Evolutionary conservation across 2,888 invertebrate species (phyloP).

Genomic region (Trisateles emortualis): DNA sequence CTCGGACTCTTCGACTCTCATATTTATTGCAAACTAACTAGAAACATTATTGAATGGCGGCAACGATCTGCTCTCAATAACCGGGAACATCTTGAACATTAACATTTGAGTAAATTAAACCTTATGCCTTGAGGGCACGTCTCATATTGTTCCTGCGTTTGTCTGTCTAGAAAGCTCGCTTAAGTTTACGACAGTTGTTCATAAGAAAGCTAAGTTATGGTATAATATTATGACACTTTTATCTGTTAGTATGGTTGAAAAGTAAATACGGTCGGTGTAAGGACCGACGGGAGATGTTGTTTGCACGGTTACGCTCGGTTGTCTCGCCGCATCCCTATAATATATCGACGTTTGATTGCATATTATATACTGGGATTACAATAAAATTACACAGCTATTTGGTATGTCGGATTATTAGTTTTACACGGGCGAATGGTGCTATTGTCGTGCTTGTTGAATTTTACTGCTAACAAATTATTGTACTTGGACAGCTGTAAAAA

Average conservation of each 20-base stretch:
- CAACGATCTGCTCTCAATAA: conserved; percentile 70
- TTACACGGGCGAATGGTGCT: conserved; percentile 31
- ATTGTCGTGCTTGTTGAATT: conserved; percentile 40
- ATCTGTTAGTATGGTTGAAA: conserved; percentile 77
- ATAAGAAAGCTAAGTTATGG: conserved; percentile 83
- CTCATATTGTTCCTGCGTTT: conserved; percentile 57
- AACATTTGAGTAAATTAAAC: conserved; percentile 63
- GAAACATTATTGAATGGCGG: conserved; percentile 83
- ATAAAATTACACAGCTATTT: conserved; percentile 51
- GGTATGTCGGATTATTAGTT: conserved; percentile 48
- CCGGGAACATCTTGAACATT: conserved; percentile 60
- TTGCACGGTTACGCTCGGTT: conserved; percentile 60
- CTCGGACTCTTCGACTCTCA: conserved; percentile 73
- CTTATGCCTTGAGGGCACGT: conserved; percentile 64
- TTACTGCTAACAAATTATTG: conserved; percentile 13
- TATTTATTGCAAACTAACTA: conserved; percentile 84
- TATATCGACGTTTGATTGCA: conserved; percentile 64
- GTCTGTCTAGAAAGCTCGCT: conserved; percentile 70
- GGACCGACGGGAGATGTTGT: conserved; percentile 53
- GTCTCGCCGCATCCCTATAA: conserved; percentile 52
- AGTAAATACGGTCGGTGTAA: conserved; percentile 74
- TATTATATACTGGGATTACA: conserved; percentile 61
- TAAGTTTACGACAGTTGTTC: conserved; percentile 79
- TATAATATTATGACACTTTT: conserved; percentile 86
- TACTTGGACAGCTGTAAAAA: conserved; percentile 12